phyloP scores from a whole-genome alignment of 2,113 vertebrate genomes.

The Pogona vitticeps region DNA sequence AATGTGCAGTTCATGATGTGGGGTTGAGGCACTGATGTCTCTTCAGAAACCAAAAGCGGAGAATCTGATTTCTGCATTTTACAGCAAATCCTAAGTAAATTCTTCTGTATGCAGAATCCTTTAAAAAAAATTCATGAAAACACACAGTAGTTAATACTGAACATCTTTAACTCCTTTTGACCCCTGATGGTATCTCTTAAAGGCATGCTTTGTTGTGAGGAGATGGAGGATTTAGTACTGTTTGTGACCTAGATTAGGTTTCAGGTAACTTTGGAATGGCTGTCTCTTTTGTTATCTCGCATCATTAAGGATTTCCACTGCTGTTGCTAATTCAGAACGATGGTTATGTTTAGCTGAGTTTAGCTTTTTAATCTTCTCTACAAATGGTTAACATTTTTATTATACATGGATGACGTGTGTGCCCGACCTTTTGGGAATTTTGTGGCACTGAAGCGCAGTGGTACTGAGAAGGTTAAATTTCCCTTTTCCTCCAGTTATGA shows the following conservation, averaged over 20 bases:
- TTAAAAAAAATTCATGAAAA: background rate
- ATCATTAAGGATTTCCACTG: background rate
- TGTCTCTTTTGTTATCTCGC: background rate
- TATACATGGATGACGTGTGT: accelerated
- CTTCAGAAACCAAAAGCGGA: background rate
- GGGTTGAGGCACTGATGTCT: too few relatives aligned
- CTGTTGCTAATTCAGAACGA: background rate
- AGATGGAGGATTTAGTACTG: background rate
- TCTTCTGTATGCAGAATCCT: background rate
- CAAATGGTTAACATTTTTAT: constrained; percentile 1
- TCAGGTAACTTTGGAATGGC: accelerated
- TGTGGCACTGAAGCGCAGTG: accelerated
- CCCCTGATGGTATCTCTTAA: background rate
- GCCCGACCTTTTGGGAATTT: background rate
- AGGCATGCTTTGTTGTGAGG: background rate
- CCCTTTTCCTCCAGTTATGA: background rate
- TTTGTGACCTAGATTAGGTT: accelerated
- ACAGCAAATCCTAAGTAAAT: background rate
- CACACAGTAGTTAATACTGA: background rate
- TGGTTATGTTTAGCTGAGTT: background rate
- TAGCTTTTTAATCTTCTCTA: background rate
- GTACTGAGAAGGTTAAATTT: background rate
- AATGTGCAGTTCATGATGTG: background rate
- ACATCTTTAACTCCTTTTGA: background rate
- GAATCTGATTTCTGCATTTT: background rate